Conservation (phyloP, 2,797 vertebrate species). For the Paguma larvata region DNA sequence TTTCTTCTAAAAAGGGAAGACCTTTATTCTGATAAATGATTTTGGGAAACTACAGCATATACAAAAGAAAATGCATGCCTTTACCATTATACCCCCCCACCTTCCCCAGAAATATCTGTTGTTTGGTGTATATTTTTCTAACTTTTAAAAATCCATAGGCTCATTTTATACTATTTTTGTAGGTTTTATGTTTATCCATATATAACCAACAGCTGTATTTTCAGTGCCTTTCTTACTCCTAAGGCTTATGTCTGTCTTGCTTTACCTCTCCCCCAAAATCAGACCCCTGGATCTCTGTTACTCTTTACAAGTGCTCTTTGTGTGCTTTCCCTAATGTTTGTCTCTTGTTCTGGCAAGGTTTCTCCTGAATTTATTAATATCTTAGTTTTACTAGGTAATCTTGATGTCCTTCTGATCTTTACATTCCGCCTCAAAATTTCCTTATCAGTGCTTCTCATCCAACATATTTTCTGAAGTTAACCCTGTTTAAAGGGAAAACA, state of each 20-base stretch:
- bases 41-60: neutral
- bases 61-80: neutral
- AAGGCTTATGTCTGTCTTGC: neutral
- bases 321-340: neutral
- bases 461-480: constrained; percentile 17
- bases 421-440: neutral
- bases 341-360: neutral
- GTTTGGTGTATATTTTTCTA: constrained; percentile 15
- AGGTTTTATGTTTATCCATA: neutral
- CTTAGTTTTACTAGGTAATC: neutral
- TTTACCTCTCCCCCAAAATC: neutral
- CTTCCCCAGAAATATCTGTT: neutral
- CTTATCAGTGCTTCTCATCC: neutral
- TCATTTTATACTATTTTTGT: neutral
- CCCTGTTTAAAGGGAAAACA: neutral
- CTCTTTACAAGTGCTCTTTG: neutral
- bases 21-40: neutral
- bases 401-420: neutral
- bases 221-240: neutral
- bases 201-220: neutral
- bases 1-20: neutral
- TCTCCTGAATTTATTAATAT: neutral
- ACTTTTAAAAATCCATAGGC: neutral
- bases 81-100: neutral
- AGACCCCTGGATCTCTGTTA: neutral